A percentile compares a stretch with the other conserved stretches of the same genome.
phyloP scores from a whole-genome alignment of 1,140 invertebrate genomes.

The Penaeus japonicus region DNA sequence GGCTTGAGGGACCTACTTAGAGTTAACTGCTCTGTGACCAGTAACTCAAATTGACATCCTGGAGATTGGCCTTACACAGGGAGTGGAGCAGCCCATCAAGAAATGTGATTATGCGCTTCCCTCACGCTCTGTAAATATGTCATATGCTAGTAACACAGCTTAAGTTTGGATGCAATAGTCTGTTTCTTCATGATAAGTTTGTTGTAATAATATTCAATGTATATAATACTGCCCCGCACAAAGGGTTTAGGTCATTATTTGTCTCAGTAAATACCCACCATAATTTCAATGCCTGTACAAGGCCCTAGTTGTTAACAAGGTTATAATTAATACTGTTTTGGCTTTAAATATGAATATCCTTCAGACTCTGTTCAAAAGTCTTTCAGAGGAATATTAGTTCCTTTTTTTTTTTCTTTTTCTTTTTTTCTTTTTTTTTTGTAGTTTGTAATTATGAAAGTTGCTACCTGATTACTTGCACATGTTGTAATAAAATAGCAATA shows the following conservation, averaged over 20 bases:
- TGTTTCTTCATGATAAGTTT: constrained; percentile 52
- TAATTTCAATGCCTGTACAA: constrained; percentile 27
- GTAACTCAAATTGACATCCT: background rate
- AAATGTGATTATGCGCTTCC: constrained; percentile 52
- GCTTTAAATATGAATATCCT: too few relatives aligned
- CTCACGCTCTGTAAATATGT: constrained; percentile 50
- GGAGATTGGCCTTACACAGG: constrained; percentile 22
- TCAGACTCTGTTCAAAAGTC: background rate
- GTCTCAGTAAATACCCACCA: constrained; percentile 34
- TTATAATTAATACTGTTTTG: background rate
- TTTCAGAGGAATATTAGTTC: background rate
- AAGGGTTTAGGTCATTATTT: constrained; percentile 40
- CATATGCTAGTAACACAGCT: constrained; percentile 50
- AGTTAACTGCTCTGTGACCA: constrained; percentile 9
- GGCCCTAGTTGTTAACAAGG: background rate
- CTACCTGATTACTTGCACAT: constrained; percentile 37
- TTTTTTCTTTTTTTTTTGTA: background rate
- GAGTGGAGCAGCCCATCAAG: constrained; percentile 26
- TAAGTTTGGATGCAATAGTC: constrained; percentile 56
- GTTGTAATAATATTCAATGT: constrained; percentile 40
- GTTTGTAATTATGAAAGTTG: background rate
- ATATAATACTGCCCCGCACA: constrained; percentile 40
- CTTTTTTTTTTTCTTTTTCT: background rate
- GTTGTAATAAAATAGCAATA: constrained; percentile 48
- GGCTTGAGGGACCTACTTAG: constrained; percentile 41